Evolutionary conservation across 2,797 vertebrate species (phyloP).

Genomic region (Clarias pachynema): DNA sequence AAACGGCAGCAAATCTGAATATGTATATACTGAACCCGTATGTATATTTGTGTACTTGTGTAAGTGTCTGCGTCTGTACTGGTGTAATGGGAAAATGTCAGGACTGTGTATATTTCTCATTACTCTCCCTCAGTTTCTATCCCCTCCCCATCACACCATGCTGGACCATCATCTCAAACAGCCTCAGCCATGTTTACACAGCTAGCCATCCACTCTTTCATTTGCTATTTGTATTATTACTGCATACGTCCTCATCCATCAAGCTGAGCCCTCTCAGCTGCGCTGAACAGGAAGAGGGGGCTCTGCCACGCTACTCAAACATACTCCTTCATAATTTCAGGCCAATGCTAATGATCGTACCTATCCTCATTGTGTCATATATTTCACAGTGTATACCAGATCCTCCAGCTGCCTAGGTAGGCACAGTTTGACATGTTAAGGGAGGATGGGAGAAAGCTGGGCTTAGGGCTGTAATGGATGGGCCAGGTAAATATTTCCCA

Average conservation of each 20-base stretch:
- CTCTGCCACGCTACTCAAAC: conserved; percentile 26
- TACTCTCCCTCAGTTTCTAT: conserved; percentile 72
- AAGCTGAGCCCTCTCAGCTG: conserved; percentile 74
- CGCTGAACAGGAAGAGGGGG: conserved; percentile 42
- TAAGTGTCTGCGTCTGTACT: conserved; percentile 38
- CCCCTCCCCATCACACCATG: conserved; percentile 67
- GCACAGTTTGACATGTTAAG: conserved; percentile 39
- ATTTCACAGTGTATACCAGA: conserved; percentile 30
- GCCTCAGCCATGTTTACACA: conserved; percentile 72
- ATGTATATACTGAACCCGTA: not conserved
- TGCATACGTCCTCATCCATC: conserved; percentile 73
- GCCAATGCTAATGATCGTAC: conserved; percentile 27
- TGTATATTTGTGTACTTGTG: conserved; percentile 16
- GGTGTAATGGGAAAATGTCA: conserved; percentile 71
- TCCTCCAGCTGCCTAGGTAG: conserved; percentile 11
- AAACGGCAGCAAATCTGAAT: not conserved
- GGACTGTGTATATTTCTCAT: conserved; percentile 69
- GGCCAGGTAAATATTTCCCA: conserved; percentile 69
- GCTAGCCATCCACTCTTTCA: conserved; percentile 67
- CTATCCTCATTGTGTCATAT: conserved; percentile 23
- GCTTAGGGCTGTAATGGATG: conserved; percentile 66
- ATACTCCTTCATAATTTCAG: conserved; percentile 18
- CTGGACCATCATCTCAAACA: conserved; percentile 71
- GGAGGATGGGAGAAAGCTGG: conserved; percentile 44
- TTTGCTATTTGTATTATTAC: conserved; percentile 74